Percentiles rank a stretch among this genome's conserved stretches.
phyloP scores from a whole-genome alignment of 2,113 vertebrate genomes.

The Pristiophorus japonicus region DNA sequence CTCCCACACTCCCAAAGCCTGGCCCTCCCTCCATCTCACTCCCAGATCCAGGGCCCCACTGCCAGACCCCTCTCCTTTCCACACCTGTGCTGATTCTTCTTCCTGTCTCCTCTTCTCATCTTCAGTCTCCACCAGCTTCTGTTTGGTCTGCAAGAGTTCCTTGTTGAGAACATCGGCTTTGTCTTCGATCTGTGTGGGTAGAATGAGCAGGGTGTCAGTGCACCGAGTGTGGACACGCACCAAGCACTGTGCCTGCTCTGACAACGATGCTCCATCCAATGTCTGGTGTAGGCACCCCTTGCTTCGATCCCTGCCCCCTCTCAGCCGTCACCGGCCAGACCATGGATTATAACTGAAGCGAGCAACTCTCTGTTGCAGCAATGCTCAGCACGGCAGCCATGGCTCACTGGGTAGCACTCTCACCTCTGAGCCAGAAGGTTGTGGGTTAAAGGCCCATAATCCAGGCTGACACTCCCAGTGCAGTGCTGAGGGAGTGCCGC shows the following conservation, averaged over 20 bases:
- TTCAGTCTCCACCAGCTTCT: constrained; percentile 88
- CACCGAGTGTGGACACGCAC: too few species aligned
- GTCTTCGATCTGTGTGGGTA: constrained; percentile 78
- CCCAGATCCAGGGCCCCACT: too few species aligned
- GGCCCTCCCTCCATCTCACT: too few species aligned
- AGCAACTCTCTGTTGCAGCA: background rate
- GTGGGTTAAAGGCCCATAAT: background rate
- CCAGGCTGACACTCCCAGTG: background rate
- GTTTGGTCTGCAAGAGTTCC: constrained; percentile 88
- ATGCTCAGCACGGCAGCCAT: too few species aligned
- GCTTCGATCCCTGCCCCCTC: background rate
- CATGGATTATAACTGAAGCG: background rate
- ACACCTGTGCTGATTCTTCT: constrained; percentile 90
- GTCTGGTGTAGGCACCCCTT: background rate
- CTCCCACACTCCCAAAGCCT: too few species aligned
- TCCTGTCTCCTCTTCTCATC: constrained; percentile 90
- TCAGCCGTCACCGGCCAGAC: background rate
- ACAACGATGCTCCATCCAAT: background rate
- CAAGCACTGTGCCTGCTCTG: background rate
- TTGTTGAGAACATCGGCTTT: constrained; percentile 94
- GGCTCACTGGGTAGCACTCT: background rate
- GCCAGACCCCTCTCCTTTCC: background rate
- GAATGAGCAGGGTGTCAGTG: background rate
- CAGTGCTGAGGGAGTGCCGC: background rate
- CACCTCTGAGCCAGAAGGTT: background rate